Base-by-base conservation (phyloP, 2,888 invertebrate genomes). In the Acanthosepion pharaonis region DNA sequence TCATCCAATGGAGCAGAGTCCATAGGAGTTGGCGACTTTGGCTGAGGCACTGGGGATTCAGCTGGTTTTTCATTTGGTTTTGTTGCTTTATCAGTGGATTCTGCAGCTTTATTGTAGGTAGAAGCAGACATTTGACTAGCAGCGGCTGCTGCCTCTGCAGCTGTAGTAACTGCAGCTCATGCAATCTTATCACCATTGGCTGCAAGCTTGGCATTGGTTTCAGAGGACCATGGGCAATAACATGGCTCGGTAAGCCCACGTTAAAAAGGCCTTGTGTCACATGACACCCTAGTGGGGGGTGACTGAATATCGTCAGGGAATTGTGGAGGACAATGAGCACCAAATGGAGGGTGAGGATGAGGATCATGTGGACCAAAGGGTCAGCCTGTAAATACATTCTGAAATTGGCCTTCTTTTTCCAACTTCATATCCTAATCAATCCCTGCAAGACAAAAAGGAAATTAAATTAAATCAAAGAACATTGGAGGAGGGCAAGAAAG, bases 401-500 rank as follows among this genome's bases (percentile, higher is more conserved):
- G 53, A 49, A 93, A 93, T 93, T 93, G 95, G 25, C 96, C 95
- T n/a, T 95, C 95, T 53, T 95, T 95, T 49, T 96, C 96, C 55
- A 97, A 96, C 94, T 97, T 97, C 91, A 97, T 96, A 94, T 97
- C 96, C 4, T 98, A 97, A 95, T 98, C 97, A 95, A 98, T 97
- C 23, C 98, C 97, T 97, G 95, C 15, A 95, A 94, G 94, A 94
- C 92, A 94, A 93, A 33, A 94, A 94, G 23, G 78, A 33, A 78
- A 78, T n/a, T n/a, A 33, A 78, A 78, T n/a, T n/a, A n/a, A 78
- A 0, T 8, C 5, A 64, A 64, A 64, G 5, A 25, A 28, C 5
- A 64, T 28, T 4, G 8, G 6, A 64, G 28, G 28, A 4, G 28
- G 9, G 9, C 0, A 64, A 5, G 11, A 64, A 64, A 15, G 6